Percentiles rank a stretch among this genome's conserved stretches.
Evolutionary conservation across 2,113 vertebrate genomes (phyloP).

Genomic region (Ascaphus truei): DNA sequence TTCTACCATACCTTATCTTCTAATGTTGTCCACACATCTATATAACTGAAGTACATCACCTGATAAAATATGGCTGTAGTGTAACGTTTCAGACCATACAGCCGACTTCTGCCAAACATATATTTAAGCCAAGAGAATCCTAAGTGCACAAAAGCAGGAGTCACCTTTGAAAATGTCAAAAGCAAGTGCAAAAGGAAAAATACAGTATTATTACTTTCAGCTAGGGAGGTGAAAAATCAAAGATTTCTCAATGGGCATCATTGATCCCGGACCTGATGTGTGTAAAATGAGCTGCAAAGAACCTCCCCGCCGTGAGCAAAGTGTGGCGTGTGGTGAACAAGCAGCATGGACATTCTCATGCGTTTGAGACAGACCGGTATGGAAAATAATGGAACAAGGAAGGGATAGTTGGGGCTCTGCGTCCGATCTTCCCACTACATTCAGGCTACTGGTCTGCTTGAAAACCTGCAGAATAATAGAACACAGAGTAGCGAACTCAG

Average conservation of each 20-base stretch:
- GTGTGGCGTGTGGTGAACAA: constrained; percentile 11
- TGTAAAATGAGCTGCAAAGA: constrained; percentile 14
- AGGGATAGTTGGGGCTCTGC: not conserved
- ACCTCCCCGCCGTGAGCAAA: constrained; percentile 7
- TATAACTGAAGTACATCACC: too few relatives aligned
- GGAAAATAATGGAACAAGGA: constrained; percentile 3
- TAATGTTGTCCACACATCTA: too few relatives aligned
- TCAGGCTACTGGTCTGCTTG: not conserved
- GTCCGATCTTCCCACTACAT: not conserved
- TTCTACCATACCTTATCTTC: too few relatives aligned
- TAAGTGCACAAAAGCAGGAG: not conserved
- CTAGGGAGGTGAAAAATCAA: constrained; percentile 29
- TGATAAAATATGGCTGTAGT: too few relatives aligned
- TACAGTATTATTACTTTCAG: constrained; percentile 16
- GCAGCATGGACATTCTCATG: constrained; percentile 16
- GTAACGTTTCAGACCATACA: not conserved
- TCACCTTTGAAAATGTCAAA: constrained; percentile 19
- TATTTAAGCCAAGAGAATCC: not conserved
- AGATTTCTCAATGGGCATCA: constrained; percentile 28
- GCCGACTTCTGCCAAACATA: not conserved
- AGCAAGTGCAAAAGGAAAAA: constrained; percentile 7
- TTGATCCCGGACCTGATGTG: constrained; percentile 13
- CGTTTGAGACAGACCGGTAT: not conserved
- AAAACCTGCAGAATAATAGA: not conserved
- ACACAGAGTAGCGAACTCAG: too few relatives aligned